Evolutionary conservation across 1,140 invertebrate species (phyloP).

Genomic region (Caenorhabditis brenneri): DNA sequence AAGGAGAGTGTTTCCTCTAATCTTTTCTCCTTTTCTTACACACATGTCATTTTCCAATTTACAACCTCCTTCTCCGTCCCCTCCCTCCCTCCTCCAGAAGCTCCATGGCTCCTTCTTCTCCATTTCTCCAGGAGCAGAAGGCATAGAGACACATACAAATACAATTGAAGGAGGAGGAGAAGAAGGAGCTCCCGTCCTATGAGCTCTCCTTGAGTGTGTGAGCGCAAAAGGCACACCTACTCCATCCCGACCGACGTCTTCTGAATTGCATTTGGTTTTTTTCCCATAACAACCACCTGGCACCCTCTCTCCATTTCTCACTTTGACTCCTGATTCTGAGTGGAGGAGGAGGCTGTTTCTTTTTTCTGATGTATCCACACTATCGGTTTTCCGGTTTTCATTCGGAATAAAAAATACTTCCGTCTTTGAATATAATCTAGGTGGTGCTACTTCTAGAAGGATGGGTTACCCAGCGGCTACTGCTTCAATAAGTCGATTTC

Average conservation of each 20-base stretch:
- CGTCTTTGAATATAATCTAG: too few species aligned
- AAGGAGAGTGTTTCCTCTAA: background rate
- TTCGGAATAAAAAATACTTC: too few species aligned
- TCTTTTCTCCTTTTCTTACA: background rate
- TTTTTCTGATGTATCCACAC: too few species aligned
- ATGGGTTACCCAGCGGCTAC: too few species aligned
- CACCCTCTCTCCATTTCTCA: background rate
- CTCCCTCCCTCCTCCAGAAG: background rate
- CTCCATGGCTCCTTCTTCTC: too few species aligned
- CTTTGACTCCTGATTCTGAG: background rate
- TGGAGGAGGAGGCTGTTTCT: background rate
- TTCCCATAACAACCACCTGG: slow-evolving; percentile 19
- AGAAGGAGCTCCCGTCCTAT: too few species aligned
- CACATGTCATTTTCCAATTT: slow-evolving; percentile 36
- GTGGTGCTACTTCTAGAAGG: too few species aligned
- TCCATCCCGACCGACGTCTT: background rate
- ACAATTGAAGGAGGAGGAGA: background rate
- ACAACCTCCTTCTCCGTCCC: background rate
- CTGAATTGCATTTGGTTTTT: background rate
- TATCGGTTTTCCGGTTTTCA: too few species aligned
- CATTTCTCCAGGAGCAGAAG: background rate
- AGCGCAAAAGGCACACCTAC: background rate
- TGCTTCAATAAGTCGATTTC: too few species aligned
- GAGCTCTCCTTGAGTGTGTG: too few species aligned
- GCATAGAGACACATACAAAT: background rate